Percentiles rank a stretch among this genome's conserved stretches.
phyloP scores from a whole-genome alignment of 2,888 invertebrate species.

The Pantelozetes paolii region DNA sequence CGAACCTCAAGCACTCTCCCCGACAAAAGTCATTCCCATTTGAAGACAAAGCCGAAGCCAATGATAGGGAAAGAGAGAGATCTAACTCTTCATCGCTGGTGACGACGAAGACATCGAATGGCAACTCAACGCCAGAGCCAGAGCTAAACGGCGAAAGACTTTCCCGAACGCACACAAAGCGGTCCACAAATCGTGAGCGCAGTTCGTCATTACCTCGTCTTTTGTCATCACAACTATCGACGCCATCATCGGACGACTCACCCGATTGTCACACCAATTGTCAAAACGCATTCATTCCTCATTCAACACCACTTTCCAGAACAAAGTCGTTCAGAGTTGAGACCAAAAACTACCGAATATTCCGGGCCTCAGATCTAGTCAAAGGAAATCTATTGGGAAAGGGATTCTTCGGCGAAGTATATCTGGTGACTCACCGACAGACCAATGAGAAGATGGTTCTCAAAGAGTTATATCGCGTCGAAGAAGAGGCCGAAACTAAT shows the following conservation, averaged over 20 bases:
- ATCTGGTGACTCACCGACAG: constrained; percentile 69
- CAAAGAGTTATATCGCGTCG: constrained; percentile 85
- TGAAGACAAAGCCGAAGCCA: not conserved
- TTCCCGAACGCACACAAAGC: constrained; percentile 37
- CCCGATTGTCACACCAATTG: not conserved
- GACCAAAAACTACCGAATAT: constrained; percentile 66
- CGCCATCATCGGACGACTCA: constrained; percentile 10
- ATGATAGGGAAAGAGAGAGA: constrained; percentile 5
- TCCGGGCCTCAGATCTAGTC: constrained; percentile 82
- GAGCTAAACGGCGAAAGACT: not conserved
- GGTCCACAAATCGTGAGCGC: constrained; percentile 52
- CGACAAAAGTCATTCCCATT: constrained; percentile 24
- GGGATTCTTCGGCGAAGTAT: constrained; percentile 84
- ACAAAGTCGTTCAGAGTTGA: constrained; percentile 81
- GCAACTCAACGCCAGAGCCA: constrained; percentile 5
- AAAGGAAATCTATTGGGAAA: constrained; percentile 80
- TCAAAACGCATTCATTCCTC: not conserved
- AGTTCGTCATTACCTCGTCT: constrained; percentile 80
- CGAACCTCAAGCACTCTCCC: constrained; percentile 58
- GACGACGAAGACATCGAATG: not conserved
- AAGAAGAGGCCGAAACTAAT: constrained; percentile 88
- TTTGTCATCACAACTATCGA: constrained; percentile 51
- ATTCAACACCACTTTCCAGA: constrained; percentile 60
- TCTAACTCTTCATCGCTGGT: not conserved
- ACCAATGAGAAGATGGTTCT: constrained; percentile 92